These are phyloP conservation scores for Chelonus formosanus DNA, from an alignment of 2,888 invertebrate genomes.

Conservation along the genomic window DNA sequence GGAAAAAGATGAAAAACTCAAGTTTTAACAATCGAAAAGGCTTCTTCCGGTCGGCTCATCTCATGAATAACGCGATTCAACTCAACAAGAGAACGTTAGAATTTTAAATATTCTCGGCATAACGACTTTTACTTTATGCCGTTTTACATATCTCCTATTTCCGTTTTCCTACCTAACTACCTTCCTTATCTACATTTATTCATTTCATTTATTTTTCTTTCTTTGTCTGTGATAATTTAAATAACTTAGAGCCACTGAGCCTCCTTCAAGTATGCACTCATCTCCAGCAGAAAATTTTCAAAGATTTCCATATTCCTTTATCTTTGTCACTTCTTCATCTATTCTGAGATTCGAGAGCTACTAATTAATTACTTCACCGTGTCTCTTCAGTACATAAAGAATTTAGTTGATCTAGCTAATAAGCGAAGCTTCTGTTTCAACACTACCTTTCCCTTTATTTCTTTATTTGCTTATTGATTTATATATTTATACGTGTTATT, in stretches of 20 bases:
- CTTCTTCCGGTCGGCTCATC: slow-evolving; percentile 26
- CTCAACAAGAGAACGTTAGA: slow-evolving; percentile 46
- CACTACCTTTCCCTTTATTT: not conserved
- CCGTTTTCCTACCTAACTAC: slow-evolving; percentile 9
- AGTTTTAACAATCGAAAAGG: slow-evolving; percentile 22
- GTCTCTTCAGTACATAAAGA: slow-evolving; percentile 14
- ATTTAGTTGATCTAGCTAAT: not conserved
- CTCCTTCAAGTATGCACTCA: not conserved
- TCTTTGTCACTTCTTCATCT: not conserved
- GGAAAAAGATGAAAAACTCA: slow-evolving; percentile 34
- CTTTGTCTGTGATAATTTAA: slow-evolving; percentile 15
- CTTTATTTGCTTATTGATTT: not conserved
- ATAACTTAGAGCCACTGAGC: not conserved
- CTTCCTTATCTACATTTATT: not conserved
- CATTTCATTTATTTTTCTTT: not conserved
- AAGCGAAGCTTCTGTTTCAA: not conserved
- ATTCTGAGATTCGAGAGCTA: not conserved
- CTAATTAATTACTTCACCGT: slow-evolving; percentile 24
- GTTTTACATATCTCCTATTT: slow-evolving; percentile 26
- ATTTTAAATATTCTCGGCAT: slow-evolving; percentile 45
- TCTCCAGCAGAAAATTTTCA: slow-evolving; percentile 12
- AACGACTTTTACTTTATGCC: slow-evolving; percentile 38
- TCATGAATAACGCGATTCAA: slow-evolving; percentile 50
- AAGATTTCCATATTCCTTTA: not conserved
- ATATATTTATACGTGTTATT: not conserved